These are phyloP conservation scores for Barbus barbus DNA, from an alignment of 2,113 vertebrate species.

Conservation along the genomic window DNA sequence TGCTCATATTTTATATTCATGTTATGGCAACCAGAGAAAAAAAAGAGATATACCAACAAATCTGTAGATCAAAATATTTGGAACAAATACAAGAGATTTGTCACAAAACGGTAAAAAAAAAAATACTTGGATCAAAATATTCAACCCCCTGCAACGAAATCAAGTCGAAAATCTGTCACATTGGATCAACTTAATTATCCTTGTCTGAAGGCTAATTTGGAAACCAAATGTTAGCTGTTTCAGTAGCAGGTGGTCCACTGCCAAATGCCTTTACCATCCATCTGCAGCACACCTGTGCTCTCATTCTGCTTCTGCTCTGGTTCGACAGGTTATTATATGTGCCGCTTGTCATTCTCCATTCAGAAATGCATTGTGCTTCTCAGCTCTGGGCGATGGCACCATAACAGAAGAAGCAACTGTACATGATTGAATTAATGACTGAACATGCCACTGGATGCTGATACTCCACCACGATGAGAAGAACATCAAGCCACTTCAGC, in stretches of 20 bases:
- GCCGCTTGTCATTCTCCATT: neutral
- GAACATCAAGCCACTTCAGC: neutral
- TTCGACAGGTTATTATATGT: neutral
- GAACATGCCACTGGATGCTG: neutral
- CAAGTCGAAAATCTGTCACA: constrained; percentile 57
- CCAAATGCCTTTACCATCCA: constrained; percentile 61
- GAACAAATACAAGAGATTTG: neutral
- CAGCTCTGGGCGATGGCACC: neutral
- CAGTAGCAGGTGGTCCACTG: constrained; percentile 59
- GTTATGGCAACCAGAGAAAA: neutral
- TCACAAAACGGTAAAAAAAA: neutral
- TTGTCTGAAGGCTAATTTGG: constrained; percentile 63
- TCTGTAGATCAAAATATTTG: neutral
- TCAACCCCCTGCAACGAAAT: constrained; percentile 24
- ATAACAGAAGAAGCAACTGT: neutral
- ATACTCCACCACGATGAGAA: neutral
- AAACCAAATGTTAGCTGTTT: constrained; percentile 56
- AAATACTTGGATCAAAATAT: neutral
- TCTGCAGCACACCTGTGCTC: constrained; percentile 64
- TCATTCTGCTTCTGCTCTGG: constrained; percentile 2
- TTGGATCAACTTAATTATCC: constrained; percentile 39
- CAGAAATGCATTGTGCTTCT: neutral
- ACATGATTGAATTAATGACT: neutral
- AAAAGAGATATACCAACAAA: neutral
- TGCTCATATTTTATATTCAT: neutral